These are phyloP conservation scores for Lamprotornis superbus DNA, from an alignment of 2,113 vertebrate species.

Conservation along the genomic window DNA sequence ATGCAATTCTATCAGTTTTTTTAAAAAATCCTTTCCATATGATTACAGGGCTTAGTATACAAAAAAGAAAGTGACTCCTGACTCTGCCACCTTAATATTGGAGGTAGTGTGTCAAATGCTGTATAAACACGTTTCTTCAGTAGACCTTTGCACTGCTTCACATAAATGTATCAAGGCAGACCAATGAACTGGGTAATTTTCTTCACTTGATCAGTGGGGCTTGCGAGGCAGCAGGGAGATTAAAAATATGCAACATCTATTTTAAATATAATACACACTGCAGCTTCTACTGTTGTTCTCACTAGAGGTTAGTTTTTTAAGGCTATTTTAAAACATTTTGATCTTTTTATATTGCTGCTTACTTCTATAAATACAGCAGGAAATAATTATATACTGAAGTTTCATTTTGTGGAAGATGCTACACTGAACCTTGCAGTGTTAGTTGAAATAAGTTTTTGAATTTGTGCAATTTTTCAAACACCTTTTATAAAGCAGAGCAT, in stretches of 20 bases:
- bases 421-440: background rate
- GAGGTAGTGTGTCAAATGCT: background rate
- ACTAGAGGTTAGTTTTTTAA: background rate
- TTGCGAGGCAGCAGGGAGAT: fast-evolving
- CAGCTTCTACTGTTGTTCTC: background rate
- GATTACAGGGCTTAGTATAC: background rate
- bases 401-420: background rate
- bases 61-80: background rate
- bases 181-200: background rate
- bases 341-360: background rate
- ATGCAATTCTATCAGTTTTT: background rate
- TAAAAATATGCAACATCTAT: background rate
- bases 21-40: background rate
- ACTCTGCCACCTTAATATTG: background rate
- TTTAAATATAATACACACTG: background rate
- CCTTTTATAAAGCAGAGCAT: background rate
- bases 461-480: background rate
- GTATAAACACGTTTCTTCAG: background rate
- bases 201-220: background rate
- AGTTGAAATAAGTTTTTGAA: conserved; percentile 22
- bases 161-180: background rate
- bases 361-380: background rate
- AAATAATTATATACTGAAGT: background rate
- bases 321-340: background rate
- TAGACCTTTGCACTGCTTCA: background rate